phyloP scores from a whole-genome alignment of 2,113 vertebrate genomes.

The Thryonomys swinderianus region DNA sequence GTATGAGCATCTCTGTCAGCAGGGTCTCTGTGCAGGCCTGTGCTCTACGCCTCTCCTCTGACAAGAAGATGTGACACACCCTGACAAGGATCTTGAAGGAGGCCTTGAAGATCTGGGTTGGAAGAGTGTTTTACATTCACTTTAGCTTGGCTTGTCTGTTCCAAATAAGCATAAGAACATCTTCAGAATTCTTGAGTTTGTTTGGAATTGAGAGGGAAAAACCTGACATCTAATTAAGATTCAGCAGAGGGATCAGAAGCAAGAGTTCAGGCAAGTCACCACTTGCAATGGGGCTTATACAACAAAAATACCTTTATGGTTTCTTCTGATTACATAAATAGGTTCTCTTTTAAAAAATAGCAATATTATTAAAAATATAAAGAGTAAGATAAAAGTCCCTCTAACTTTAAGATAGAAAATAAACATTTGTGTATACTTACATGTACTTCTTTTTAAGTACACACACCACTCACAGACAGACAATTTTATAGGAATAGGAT shows the following conservation, averaged over 20 bases:
- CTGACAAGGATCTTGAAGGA: background rate
- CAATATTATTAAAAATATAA: background rate
- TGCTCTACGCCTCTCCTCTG: background rate
- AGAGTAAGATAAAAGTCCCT: slow-evolving; percentile 18
- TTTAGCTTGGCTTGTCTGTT: background rate
- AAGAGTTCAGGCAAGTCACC: slow-evolving; percentile 30
- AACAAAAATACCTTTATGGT: slow-evolving; percentile 41
- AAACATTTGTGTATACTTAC: slow-evolving; percentile 5
- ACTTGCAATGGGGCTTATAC: slow-evolving; percentile 33
- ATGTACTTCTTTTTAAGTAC: background rate
- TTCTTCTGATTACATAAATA: slow-evolving; percentile 30
- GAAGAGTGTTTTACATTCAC: background rate
- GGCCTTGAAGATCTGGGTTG: background rate
- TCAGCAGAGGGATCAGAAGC: slow-evolving; percentile 42
- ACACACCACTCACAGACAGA: background rate
- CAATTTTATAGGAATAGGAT: background rate
- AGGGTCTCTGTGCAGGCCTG: too few relatives aligned
- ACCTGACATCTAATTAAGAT: background rate
- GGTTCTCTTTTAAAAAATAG: background rate
- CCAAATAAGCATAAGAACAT: background rate
- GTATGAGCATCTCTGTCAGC: background rate
- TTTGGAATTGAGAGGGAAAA: slow-evolving; percentile 30
- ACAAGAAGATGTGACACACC: background rate
- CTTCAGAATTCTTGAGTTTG: slow-evolving; percentile 64
- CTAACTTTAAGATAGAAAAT: slow-evolving; percentile 1